phyloP scores from a whole-genome alignment of 2,113 vertebrate genomes.

The Oncorhynchus keta region DNA sequence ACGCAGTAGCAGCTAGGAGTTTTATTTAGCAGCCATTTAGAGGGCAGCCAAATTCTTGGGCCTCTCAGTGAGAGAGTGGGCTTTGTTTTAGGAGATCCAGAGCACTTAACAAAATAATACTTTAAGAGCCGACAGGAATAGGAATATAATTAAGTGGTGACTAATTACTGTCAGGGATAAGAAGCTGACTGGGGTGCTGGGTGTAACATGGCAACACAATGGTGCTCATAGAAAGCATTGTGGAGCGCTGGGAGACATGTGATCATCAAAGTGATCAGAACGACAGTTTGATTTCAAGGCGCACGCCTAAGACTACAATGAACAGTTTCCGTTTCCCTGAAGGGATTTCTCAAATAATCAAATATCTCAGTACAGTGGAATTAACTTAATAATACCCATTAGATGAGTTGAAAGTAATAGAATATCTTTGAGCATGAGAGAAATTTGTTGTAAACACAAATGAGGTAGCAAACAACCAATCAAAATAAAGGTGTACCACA shows the following conservation, averaged over 20 bases:
- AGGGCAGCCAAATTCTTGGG: neutral
- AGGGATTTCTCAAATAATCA: neutral
- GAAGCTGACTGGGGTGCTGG: neutral
- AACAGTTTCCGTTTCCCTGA: neutral
- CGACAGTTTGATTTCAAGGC: constrained; percentile 3
- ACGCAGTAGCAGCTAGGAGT: constrained; percentile 9
- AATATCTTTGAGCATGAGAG: too few relatives aligned
- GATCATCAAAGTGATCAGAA: neutral
- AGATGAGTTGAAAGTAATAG: too few relatives aligned
- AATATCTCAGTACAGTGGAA: neutral
- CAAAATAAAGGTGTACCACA: neutral
- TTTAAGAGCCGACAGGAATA: neutral
- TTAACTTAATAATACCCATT: neutral
- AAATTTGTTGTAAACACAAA: neutral
- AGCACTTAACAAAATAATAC: neutral
- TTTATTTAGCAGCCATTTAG: constrained; percentile 29
- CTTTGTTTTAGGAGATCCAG: constrained; percentile 6
- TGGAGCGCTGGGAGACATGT: neutral
- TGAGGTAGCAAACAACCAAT: too few relatives aligned
- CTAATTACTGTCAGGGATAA: neutral
- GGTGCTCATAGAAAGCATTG: neutral
- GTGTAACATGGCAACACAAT: neutral
- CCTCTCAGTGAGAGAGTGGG: neutral
- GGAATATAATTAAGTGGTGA: constrained; percentile 6
- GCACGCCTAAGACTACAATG: neutral